phyloP scores from a whole-genome alignment of 92 coral and sea anemone species.

The Phenganax stokvisi region DNA sequence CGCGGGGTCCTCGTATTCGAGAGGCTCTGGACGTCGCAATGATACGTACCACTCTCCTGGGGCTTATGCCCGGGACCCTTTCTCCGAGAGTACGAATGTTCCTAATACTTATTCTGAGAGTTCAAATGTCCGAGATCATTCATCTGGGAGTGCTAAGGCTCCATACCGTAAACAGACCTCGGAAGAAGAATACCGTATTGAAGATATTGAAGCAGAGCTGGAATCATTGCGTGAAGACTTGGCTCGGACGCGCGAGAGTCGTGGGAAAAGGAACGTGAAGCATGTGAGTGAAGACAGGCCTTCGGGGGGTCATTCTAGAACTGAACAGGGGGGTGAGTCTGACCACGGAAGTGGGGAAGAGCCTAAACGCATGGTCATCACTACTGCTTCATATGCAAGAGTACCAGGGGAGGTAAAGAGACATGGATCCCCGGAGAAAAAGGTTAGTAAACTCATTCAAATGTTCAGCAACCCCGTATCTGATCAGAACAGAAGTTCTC shows the following conservation, averaged over 20 bases:
- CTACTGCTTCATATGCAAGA: conserved; percentile 30
- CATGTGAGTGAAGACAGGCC: conserved; percentile 9
- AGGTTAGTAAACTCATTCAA: conserved; percentile 34
- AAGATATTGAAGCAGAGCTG: conserved; percentile 35
- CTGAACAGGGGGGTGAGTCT: conserved; percentile 7
- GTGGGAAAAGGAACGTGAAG: conserved; percentile 15
- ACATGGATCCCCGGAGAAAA: conserved; percentile 10
- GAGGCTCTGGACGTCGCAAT: not conserved
- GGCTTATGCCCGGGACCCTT: not conserved
- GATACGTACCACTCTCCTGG: not conserved
- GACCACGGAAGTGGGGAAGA: not conserved
- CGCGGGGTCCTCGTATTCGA: conserved; percentile 7
- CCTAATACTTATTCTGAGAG: not conserved
- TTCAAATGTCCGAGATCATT: not conserved
- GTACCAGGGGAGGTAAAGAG: conserved; percentile 1
- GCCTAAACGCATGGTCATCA: conserved; percentile 25
- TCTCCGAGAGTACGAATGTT: not conserved
- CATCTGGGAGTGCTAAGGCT: not conserved
- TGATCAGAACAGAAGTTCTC: conserved; percentile 1
- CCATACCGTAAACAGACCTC: conserved; percentile 20
- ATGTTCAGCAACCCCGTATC: conserved; percentile 3
- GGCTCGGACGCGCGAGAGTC: conserved; percentile 28
- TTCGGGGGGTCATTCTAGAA: conserved; percentile 14
- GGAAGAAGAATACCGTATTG: conserved; percentile 29
- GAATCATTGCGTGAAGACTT: conserved; percentile 31